Base-by-base conservation (phyloP, 2,888 invertebrate genomes). In the Caenorhabditis sinica region DNA sequence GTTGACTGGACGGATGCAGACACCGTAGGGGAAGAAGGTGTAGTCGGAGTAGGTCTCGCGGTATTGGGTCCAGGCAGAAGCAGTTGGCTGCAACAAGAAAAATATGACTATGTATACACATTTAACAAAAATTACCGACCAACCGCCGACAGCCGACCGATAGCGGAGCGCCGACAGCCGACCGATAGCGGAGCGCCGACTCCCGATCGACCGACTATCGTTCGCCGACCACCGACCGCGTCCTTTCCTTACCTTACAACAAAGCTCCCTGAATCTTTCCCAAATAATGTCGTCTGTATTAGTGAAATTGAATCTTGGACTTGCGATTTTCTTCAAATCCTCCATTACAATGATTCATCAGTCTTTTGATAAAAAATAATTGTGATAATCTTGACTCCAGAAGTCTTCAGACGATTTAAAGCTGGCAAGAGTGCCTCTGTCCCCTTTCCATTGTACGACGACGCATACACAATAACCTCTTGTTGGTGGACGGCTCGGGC, bases 51-150 rank as follows among this genome's bases (percentile, higher is more conserved):
- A 79, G 9, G 43, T 33, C 11, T 53, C 20, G 0, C 43, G 30
- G 75, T 75, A 76, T 36, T 84, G 84, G 0, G 28, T 49, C 81
- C 81, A 84, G 36, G 33, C 84, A 84, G 72, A 76, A 84, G 36
- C 84, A 84, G 72, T 84, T 84, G 45, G 51, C 83, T 61, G 66
- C n/a, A n/a, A n/a, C n/a, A n/a, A n/a, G n/a, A n/a, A n/a, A n/a
- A n/a, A n/a, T n/a, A n/a, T n/a, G n/a, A n/a, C n/a, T n/a, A n/a
- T n/a, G n/a, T n/a, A n/a, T n/a, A n/a, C n/a, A n/a, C n/a, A n/a
- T n/a, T n/a, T n/a, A 68, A 51, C 51, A 45, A 0, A 83, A 58
- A 2, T n/a, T n/a, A n/a, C n/a, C n/a, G n/a, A n/a, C n/a, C n/a
- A n/a, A n/a, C n/a, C n/a, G n/a, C n/a, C n/a, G n/a, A n/a, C n/a